phyloP scores from a whole-genome alignment of 1,140 invertebrate species.

The Drosophila nikananu region DNA sequence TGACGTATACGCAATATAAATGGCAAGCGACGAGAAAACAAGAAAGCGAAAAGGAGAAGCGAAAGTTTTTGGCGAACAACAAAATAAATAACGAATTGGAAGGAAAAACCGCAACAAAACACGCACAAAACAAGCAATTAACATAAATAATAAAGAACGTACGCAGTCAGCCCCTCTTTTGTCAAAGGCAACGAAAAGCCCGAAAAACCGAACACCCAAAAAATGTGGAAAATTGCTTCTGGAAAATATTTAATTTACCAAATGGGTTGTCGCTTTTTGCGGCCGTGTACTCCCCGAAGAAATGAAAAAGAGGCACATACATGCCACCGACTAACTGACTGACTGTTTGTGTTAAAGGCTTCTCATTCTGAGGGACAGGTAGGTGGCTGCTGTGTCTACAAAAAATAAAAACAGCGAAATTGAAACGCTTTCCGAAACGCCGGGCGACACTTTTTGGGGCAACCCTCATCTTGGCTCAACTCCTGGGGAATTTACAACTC shows the following conservation, averaged over 20 bases:
- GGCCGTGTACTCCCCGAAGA: conserved; percentile 39
- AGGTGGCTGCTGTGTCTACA: conserved; percentile 18
- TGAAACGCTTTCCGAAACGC: conserved; percentile 20
- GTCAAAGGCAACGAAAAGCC: conserved; percentile 9
- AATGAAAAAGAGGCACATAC: conserved; percentile 41
- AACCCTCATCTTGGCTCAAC: conserved; percentile 15
- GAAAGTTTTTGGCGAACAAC: conserved; percentile 20
- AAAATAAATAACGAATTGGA: conserved; percentile 18
- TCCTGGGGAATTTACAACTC: conserved; percentile 57
- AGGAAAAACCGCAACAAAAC: conserved; percentile 54
- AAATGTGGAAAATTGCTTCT: conserved; percentile 52
- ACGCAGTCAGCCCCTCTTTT: conserved; percentile 24
- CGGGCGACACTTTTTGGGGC: conserved; percentile 26
- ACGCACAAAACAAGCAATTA: conserved; percentile 76
- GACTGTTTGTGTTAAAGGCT: conserved; percentile 39
- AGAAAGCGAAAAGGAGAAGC: conserved; percentile 11
- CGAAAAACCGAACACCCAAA: conserved; percentile 32
- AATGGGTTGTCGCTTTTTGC: conserved; percentile 49
- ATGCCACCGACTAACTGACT: conserved; percentile 15
- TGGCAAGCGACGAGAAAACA: conserved; percentile 20
- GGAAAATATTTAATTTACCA: conserved; percentile 61
- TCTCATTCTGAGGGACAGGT: conserved; percentile 37
- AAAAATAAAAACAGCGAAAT: conserved; percentile 25
- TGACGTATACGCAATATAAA: conserved; percentile 73
- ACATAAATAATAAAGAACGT: conserved; percentile 69